Evolutionary conservation across 2,113 vertebrate genomes (phyloP).

Genomic region (Xenus cinereus): DNA sequence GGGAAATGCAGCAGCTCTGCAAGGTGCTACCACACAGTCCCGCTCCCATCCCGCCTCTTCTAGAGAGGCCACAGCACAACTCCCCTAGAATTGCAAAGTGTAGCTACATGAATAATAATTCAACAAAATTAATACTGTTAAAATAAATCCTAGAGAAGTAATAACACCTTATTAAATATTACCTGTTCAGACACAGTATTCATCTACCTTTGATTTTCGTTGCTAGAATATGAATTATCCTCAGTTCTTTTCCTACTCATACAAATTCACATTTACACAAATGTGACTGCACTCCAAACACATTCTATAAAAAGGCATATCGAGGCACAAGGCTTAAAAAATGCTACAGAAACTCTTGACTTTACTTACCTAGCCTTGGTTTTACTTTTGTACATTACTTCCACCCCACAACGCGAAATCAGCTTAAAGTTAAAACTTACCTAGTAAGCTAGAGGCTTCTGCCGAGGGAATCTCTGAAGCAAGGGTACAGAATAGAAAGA

Average conservation of each 20-base stretch:
- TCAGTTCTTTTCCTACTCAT: background rate
- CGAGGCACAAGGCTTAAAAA: background rate
- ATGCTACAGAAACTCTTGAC: background rate
- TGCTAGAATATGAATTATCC: constrained; percentile 37
- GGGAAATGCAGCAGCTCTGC: background rate
- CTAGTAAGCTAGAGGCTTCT: background rate
- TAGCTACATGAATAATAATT: background rate
- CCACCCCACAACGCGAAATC: background rate
- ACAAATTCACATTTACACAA: background rate
- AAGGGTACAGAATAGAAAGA: background rate
- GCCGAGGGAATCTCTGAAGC: background rate
- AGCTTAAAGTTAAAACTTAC: background rate
- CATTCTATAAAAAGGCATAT: background rate
- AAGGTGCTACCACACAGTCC: background rate
- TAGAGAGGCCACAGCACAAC: background rate
- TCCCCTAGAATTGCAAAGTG: background rate
- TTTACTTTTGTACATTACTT: background rate
- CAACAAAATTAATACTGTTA: constrained; percentile 33
- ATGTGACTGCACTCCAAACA: background rate
- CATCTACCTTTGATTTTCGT: background rate
- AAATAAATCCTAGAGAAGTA: constrained; percentile 58
- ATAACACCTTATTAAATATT: constrained; percentile 57
- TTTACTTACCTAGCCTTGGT: background rate
- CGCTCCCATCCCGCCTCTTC: background rate
- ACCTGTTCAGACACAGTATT: constrained; percentile 46